Conservation (phyloP, 2,888 invertebrate genomes). For the Yponomeuta cagnagella region DNA sequence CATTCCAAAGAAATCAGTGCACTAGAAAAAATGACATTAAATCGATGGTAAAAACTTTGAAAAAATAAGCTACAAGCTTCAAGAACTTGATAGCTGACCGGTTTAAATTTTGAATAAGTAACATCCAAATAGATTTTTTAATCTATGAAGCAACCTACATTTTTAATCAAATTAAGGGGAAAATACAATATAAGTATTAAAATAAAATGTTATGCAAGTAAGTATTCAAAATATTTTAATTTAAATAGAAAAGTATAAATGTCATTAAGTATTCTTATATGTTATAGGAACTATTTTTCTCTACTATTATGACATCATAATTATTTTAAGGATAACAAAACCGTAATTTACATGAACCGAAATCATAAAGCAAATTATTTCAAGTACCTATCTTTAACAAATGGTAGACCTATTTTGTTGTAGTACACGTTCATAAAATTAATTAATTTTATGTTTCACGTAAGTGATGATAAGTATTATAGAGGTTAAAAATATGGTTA, state of each 20-base stretch:
- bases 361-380: conserved; percentile 16
- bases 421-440: no score
- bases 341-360: neutral
- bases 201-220: neutral
- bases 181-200: neutral
- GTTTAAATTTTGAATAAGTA: no score
- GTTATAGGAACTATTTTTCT: neutral
- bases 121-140: no score
- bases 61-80: no score
- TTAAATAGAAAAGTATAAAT: neutral
- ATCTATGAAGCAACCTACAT: neutral
- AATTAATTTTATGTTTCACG: no score
- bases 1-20: neutral
- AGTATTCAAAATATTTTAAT: neutral
- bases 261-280: neutral
- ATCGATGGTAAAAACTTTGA: no score
- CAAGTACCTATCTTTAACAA: neutral
- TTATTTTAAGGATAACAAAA: neutral
- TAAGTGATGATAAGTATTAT: neutral
- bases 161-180: neutral
- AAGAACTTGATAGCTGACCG: no score
- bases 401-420: no score
- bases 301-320: neutral
- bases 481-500: neutral
- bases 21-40: no score